Conservation (phyloP, 2,888 invertebrate species). For the Thysanoteuthis rhombus region DNA sequence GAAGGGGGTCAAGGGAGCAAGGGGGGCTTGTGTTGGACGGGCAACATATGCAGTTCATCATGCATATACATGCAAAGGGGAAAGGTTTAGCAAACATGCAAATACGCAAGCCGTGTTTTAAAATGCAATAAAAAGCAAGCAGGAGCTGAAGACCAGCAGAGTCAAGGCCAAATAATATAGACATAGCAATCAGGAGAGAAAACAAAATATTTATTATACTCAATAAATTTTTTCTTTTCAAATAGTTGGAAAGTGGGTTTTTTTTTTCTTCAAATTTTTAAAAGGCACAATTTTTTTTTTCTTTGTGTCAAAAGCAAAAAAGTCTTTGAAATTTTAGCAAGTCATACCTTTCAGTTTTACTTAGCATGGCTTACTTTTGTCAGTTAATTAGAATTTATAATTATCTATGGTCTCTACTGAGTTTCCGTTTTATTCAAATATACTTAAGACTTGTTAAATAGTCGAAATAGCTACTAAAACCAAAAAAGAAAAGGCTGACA, state of each 20-base stretch:
- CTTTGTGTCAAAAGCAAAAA: no score
- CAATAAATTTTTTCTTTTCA: not conserved
- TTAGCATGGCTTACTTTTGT: no score
- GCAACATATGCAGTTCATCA: not conserved
- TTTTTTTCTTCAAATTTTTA: not conserved
- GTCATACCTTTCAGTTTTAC: no score
- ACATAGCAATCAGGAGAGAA: not conserved
- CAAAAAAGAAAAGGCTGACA: no score
- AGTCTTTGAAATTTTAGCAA: no score
- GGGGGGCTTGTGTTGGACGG: not conserved
- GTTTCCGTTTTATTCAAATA: no score
- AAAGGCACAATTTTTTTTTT: not conserved
- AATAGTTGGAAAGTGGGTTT: not conserved
- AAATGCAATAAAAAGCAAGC: not conserved
- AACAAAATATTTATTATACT: not conserved
- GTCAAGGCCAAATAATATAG: not conserved
- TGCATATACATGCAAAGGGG: not conserved
- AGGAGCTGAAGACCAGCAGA: not conserved
- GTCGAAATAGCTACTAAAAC: no score
- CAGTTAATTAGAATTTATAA: no score
- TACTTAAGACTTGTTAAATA: no score
- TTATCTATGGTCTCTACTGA: no score
- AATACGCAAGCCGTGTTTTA: not conserved
- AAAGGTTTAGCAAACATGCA: not conserved
- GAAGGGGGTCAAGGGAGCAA: not conserved